Conservation (phyloP, 1,140 invertebrate genomes). For the Drosophila repleta region DNA sequence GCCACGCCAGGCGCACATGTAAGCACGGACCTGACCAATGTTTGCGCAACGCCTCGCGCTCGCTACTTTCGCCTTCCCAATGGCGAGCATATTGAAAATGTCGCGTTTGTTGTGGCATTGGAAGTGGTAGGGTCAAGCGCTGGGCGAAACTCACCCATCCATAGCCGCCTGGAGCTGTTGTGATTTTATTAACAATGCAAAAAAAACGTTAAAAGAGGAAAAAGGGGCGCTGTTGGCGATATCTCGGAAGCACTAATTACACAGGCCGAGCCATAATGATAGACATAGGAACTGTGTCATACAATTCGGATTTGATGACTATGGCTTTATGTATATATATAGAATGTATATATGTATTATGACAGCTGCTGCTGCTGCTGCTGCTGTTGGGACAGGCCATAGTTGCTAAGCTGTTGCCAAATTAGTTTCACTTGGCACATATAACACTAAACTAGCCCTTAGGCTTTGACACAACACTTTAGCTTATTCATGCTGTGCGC, state of each 20-base stretch:
- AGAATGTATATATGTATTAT: background rate
- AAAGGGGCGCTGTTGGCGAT: background rate
- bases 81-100: conserved; percentile 45
- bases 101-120: conserved; percentile 25
- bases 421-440: conserved; percentile 33
- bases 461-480: conserved; percentile 36
- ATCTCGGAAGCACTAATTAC: conserved; percentile 21
- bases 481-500: conserved; percentile 23
- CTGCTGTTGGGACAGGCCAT: background rate
- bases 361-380: conserved; percentile 16
- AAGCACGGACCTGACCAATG: conserved; percentile 44
- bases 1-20: conserved; percentile 47
- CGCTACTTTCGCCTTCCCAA: conserved; percentile 4
- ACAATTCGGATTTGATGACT: conserved; percentile 1
- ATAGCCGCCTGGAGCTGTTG: conserved; percentile 4
- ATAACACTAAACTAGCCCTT: conserved; percentile 7
- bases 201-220: background rate
- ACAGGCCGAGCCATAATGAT: conserved; percentile 11
- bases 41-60: conserved; percentile 42
- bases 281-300: conserved; percentile 6
- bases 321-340: background rate
- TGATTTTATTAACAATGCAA: conserved; percentile 41
- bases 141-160: background rate
- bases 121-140: background rate
- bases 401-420: conserved; percentile 24